phyloP scores from a whole-genome alignment of 2,113 vertebrate genomes.

The Caracal caracal region DNA sequence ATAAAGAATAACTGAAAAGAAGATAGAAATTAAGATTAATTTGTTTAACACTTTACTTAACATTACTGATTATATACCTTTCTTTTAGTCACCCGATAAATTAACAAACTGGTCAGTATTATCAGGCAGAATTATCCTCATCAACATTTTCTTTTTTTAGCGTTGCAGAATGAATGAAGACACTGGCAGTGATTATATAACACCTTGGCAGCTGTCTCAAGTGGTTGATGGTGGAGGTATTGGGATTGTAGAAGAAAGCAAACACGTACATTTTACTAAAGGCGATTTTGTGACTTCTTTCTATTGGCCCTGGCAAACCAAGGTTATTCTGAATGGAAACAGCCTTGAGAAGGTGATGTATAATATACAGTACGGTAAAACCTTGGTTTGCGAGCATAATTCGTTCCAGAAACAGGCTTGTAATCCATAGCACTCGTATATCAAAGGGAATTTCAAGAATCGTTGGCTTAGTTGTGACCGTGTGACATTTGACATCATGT shows the following conservation, averaged over 20 bases:
- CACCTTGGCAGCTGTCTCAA: slow-evolving; percentile 91
- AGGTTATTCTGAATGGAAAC: slow-evolving; percentile 87
- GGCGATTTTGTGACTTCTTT: slow-evolving; percentile 93
- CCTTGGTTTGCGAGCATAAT: too few relatives aligned
- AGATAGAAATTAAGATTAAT: slow-evolving; percentile 31
- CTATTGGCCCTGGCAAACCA: slow-evolving; percentile 95
- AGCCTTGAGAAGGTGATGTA: slow-evolving; percentile 91
- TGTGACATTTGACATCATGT: too few relatives aligned
- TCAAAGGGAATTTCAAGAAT: too few relatives aligned
- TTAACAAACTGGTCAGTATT: slow-evolving; percentile 32
- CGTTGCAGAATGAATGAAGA: slow-evolving; percentile 97
- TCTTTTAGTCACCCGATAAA: slow-evolving; percentile 22
- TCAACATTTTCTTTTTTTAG: slow-evolving; percentile 81
- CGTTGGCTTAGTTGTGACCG: too few relatives aligned
- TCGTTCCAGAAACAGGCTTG: too few relatives aligned
- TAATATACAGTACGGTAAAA: not conserved
- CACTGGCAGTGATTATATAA: slow-evolving; percentile 90
- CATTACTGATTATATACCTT: not conserved
- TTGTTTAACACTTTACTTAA: not conserved
- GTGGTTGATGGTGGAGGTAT: slow-evolving; percentile 93
- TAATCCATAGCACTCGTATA: too few relatives aligned
- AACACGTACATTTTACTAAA: slow-evolving; percentile 73
- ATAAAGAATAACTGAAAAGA: not conserved
- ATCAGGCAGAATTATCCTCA: not conserved
- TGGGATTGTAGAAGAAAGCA: slow-evolving; percentile 92